phyloP scores from a whole-genome alignment of 2,888 invertebrate genomes.

The Drosophila suboccidentalis region DNA sequence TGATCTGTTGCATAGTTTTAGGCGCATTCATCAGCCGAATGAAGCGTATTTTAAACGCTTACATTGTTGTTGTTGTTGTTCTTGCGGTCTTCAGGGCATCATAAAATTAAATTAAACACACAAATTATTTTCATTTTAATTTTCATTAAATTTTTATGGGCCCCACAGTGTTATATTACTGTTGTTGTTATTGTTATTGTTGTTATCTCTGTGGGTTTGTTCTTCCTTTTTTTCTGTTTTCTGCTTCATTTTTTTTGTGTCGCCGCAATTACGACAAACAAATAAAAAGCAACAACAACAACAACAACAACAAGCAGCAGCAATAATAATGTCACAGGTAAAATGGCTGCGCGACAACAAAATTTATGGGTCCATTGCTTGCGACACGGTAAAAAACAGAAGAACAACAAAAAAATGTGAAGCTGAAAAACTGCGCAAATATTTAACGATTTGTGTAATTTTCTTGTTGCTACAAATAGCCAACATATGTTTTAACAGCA shows the following conservation, averaged over 20 bases:
- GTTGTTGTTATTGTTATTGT: slow-evolving; percentile 31
- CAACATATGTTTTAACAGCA: slow-evolving; percentile 74
- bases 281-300: slow-evolving; percentile 61
- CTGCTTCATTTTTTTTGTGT: slow-evolving; percentile 33
- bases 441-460: slow-evolving; percentile 82
- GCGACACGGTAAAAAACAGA: slow-evolving; percentile 32
- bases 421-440: slow-evolving; percentile 59
- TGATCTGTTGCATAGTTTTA: slow-evolving; percentile 81
- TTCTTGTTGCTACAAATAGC: slow-evolving; percentile 79
- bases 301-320: slow-evolving; percentile 30
- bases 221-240: slow-evolving; percentile 26
- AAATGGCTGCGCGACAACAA: slow-evolving; percentile 66
- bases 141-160: slow-evolving; percentile 79
- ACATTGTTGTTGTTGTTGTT: slow-evolving; percentile 62
- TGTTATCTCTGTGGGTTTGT: slow-evolving; percentile 52
- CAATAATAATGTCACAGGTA: slow-evolving; percentile 82
- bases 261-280: slow-evolving; percentile 77
- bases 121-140: slow-evolving; percentile 80
- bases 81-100: slow-evolving; percentile 64
- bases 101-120: slow-evolving; percentile 33
- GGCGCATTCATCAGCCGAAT: slow-evolving; percentile 66
- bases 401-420: slow-evolving; percentile 10
- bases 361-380: slow-evolving; percentile 66
- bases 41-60: slow-evolving; percentile 44
- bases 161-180: slow-evolving; percentile 51